Evolutionary conservation across 2,888 invertebrate genomes (phyloP), one percentile per base, ranked within the genome.

Genomic region (Hoplodrina blanda): DNA sequence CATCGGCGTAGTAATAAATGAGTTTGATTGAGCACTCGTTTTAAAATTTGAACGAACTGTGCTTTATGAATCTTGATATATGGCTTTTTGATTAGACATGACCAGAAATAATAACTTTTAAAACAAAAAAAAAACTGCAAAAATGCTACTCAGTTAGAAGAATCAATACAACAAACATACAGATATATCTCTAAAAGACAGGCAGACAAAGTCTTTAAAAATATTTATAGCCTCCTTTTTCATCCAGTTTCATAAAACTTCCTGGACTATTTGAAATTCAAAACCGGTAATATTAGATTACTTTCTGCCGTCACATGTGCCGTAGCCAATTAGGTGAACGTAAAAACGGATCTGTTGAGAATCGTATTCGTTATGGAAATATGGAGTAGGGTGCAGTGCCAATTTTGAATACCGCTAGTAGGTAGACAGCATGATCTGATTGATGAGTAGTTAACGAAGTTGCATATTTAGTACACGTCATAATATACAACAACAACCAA

Each of bases 281-380:
- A 63, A 63, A 56, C 41, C 37, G 37, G n/a, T 61, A 53, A 25
- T 64, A 64, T 70, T 61, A 44, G 49, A 75, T 75, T 64, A 64
- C 56, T 61, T 33, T 33, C 50, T 49, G 37, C 25, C 20, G 46
- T 50, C 59, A 74, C 50, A 60, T 55, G 64, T 70, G 49, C 57
- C 49, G 37, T 37, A 62, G 46, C 54, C 69, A 62, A 68, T 73
- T 68, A 68, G 17, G 37, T 17, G 57, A 56, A n/a, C 20, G 56
- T 46, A 57, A 57, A 61, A 73, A 20, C 33, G 20, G 19, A 46
- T 25, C 49, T 19, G 50, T 10, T 74, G 44, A 17, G 25, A 63
- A 74, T 56, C 59, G 30, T 15, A 37, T 67, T 68, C 56, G 37
- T 53, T 68, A 44, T 73, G 61, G 46, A 73, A 73, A 73, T 73